Percentiles rank a stretch among this genome's conserved stretches.
Evolutionary conservation across 1,140 invertebrate species (phyloP).

Genomic region (Pseudomyrmex flavicornis): DNA sequence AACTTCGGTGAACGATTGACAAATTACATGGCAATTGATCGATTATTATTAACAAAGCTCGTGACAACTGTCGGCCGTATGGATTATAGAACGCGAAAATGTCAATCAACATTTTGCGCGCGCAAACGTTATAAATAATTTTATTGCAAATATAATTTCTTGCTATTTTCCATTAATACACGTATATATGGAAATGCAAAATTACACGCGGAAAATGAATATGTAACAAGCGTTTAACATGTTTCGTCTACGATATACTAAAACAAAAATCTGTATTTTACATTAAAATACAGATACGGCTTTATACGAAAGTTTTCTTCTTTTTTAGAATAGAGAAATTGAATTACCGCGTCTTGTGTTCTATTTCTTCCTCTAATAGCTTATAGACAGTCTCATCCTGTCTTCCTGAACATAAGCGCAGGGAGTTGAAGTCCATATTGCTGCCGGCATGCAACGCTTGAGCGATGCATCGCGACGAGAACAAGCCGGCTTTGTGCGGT

Average conservation of each 20-base stretch:
- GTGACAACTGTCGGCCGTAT: slow-evolving; percentile 35
- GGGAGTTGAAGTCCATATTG: slow-evolving; percentile 1
- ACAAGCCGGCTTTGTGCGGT: slow-evolving; percentile 62
- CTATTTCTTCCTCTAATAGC: not conserved
- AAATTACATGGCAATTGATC: slow-evolving; percentile 58
- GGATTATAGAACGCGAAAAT: slow-evolving; percentile 39
- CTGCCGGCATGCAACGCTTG: not conserved
- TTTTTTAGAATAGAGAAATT: not conserved
- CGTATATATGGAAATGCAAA: too few relatives aligned
- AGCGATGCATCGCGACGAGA: slow-evolving; percentile 27
- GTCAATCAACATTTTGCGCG: not conserved
- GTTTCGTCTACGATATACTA: too few relatives aligned
- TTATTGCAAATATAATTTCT: not conserved
- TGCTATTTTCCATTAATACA: too few relatives aligned
- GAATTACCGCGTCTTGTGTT: not conserved
- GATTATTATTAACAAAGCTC: slow-evolving; percentile 42
- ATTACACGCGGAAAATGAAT: too few relatives aligned
- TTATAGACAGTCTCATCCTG: not conserved
- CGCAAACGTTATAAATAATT: not conserved
- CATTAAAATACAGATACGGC: too few relatives aligned
- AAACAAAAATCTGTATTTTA: too few relatives aligned
- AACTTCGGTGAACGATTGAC: slow-evolving; percentile 15
- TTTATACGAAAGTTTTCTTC: not conserved
- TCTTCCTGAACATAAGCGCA: slow-evolving; percentile 8
- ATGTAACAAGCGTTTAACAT: too few relatives aligned